Evolutionary conservation across 2,888 invertebrate genomes (phyloP).

Genomic region (Anaspis maculata): DNA sequence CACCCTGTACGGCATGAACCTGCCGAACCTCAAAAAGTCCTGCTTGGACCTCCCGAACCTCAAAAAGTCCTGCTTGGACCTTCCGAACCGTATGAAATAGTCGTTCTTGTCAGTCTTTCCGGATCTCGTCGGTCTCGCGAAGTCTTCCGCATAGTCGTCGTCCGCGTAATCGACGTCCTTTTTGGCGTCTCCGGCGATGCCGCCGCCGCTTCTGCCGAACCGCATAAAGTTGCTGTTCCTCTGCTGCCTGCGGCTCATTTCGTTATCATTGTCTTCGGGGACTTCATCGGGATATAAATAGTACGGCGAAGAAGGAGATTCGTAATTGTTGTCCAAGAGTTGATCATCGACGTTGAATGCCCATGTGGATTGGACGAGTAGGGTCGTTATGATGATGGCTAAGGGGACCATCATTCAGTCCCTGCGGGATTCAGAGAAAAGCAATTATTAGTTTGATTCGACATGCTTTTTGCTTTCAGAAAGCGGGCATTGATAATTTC

Average conservation of each 20-base stretch:
- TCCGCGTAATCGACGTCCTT: constrained; percentile 10
- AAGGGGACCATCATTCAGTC: constrained; percentile 19
- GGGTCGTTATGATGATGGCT: constrained; percentile 14
- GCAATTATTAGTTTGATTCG: no score
- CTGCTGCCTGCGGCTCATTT: constrained; percentile 11
- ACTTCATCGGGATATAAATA: constrained; percentile 17
- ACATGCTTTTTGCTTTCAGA: no score
- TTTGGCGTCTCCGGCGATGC: constrained; percentile 12
- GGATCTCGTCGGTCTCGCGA: constrained; percentile 21
- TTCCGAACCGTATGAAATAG: constrained; percentile 27
- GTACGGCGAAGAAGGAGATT: no score
- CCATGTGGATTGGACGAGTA: constrained; percentile 19
- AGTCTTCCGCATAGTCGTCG: constrained; percentile 21
- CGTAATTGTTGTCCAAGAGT: constrained; percentile 11
- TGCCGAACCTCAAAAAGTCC: constrained; percentile 27
- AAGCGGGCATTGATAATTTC: no score
- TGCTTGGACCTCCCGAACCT: constrained; percentile 20
- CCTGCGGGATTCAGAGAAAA: no score
- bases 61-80: constrained; percentile 21
- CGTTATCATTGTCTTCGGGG: constrained; percentile 15
- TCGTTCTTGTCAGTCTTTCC: constrained; percentile 26
- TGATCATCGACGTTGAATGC: constrained; percentile 20
- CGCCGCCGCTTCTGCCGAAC: constrained; percentile 20
- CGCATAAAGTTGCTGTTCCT: constrained; percentile 22
- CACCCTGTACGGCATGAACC: constrained; percentile 19